These are phyloP conservation scores for Spheniscus humboldti DNA, from an alignment of 2,797 vertebrate genomes.

Conservation along the genomic window DNA sequence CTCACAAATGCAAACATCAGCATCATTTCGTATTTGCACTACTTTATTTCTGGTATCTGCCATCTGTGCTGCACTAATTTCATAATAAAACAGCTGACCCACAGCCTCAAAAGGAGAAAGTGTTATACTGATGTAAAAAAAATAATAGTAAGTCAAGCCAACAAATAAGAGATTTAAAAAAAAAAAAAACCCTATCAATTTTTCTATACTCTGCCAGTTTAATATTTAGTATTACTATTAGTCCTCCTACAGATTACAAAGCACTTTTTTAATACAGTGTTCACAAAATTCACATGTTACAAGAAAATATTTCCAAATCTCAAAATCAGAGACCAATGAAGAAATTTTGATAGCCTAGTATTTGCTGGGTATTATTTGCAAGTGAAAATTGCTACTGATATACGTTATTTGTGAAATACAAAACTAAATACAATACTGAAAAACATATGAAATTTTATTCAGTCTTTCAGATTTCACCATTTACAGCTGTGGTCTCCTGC, in stretches of 20 bases:
- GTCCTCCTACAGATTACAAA: neutral
- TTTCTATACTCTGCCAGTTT: neutral
- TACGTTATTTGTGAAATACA: neutral
- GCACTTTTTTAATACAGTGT: neutral
- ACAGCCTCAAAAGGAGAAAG: neutral
- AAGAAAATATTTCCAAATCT: neutral
- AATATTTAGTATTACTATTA: neutral
- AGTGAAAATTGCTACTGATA: neutral
- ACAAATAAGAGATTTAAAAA: neutral
- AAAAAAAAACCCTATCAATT: neutral
- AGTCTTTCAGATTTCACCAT: neutral
- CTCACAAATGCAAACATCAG: constrained; percentile 15
- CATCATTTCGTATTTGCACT: neutral
- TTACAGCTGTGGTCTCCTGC: neutral
- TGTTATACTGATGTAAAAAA: neutral
- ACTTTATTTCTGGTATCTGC: neutral
- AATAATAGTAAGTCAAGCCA: neutral
- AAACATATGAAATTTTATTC: neutral
- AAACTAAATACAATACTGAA: neutral
- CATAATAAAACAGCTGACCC: neutral
- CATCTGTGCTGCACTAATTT: neutral
- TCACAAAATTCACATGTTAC: neutral
- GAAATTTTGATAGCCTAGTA: neutral
- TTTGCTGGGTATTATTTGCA: neutral
- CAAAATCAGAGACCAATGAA: neutral